phyloP scores from a whole-genome alignment of 2,797 vertebrate genomes.

The Thunnus albacares region DNA sequence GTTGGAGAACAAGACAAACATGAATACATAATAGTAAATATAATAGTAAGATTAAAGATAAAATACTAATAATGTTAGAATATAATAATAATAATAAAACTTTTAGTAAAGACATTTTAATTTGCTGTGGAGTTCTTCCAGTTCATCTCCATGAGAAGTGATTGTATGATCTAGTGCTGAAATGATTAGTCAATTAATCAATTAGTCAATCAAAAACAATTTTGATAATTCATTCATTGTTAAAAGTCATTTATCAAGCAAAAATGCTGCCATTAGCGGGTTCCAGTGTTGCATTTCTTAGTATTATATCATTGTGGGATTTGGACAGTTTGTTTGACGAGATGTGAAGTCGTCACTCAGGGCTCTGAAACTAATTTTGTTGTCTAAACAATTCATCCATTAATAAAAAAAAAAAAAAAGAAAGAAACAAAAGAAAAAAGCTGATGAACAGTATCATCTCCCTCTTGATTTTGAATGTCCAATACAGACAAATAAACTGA shows the following conservation, averaged over 20 bases:
- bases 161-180: neutral
- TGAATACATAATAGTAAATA: neutral
- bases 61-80: neutral
- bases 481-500: neutral
- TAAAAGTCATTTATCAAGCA: conserved; percentile 10
- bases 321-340: neutral
- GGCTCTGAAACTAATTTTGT: neutral
- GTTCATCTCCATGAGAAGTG: no score
- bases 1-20: neutral
- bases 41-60: neutral
- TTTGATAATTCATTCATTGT: neutral
- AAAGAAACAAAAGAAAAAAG: neutral
- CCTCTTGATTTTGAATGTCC: neutral
- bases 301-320: no score
- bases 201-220: no score
- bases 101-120: neutral
- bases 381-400: neutral
- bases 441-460: neutral
- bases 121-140: neutral
- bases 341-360: neutral
- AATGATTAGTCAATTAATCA: neutral
- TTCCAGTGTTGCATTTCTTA: neutral
- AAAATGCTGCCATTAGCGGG: neutral
- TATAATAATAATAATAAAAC: neutral
- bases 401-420: neutral